A percentile compares a stretch with the other conserved stretches of the same genome.
Evolutionary conservation across 2,113 vertebrate genomes (phyloP).

Genomic region (Elachura formosa): DNA sequence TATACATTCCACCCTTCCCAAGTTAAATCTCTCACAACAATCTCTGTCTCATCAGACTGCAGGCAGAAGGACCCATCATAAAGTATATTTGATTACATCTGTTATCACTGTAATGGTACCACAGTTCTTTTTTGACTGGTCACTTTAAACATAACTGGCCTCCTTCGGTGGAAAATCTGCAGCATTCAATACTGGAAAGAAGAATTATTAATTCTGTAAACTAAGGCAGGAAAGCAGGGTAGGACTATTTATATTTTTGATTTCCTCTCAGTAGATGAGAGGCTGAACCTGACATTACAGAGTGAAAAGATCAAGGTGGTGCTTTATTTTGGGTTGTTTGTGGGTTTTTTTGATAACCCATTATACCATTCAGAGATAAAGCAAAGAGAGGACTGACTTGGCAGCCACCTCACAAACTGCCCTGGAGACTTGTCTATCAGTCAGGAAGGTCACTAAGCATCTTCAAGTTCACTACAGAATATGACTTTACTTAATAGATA

Average conservation of each 20-base stretch:
- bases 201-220: not conserved
- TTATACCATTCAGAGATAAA: not conserved
- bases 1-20: not conserved
- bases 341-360: not conserved
- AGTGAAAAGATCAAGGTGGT: not conserved
- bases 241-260: not conserved
- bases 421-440: not conserved
- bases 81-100: not conserved
- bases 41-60: not conserved
- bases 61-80: not conserved
- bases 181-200: not conserved
- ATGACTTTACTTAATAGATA: not conserved
- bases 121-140: not conserved
- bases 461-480: not conserved
- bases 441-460: not conserved
- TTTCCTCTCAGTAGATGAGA: constrained; percentile 14
- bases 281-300: not conserved
- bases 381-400: not conserved
- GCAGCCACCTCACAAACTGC: not conserved
- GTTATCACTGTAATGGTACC: not conserved
- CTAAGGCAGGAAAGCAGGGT: not conserved
- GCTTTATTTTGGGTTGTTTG: not conserved
- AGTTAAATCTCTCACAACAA: not conserved
- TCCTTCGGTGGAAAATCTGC: not conserved
- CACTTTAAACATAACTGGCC: not conserved